Evolutionary conservation across 35 echinoderm and acorn worm genomes (phyloP).

Genomic region (Stichopus chloronotus): DNA sequence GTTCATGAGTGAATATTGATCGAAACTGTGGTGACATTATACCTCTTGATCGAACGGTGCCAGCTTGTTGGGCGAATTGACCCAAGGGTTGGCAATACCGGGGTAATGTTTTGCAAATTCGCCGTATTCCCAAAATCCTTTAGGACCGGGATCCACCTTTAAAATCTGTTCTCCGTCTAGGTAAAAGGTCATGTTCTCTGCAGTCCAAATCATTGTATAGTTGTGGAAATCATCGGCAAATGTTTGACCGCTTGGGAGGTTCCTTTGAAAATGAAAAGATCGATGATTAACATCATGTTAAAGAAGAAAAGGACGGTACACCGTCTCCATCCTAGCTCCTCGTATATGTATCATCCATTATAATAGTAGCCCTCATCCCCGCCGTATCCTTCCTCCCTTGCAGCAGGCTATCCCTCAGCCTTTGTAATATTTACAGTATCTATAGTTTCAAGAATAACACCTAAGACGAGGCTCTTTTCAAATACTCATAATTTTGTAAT

Average conservation of each 20-base stretch:
- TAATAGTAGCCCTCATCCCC: not conserved
- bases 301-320: not conserved
- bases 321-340: not conserved
- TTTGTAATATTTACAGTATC: not conserved
- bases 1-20: too few relatives aligned
- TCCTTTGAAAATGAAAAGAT: constrained; percentile 45
- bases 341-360: not conserved
- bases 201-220: constrained; percentile 80
- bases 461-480: too few relatives aligned
- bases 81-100: constrained; percentile 82
- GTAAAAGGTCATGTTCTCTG: constrained; percentile 63
- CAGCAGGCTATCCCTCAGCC: not conserved
- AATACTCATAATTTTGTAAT: too few relatives aligned
- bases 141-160: constrained; percentile 55
- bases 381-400: not conserved
- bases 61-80: constrained; percentile 64
- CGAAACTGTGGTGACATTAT: not conserved
- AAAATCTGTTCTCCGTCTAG: constrained; percentile 76
- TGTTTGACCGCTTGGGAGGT: constrained; percentile 47
- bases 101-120: constrained; percentile 55
- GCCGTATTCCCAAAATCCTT: constrained; percentile 82
- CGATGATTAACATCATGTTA: not conserved
- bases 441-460: not conserved
- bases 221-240: constrained; percentile 84
- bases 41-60: constrained; percentile 95